These are phyloP conservation scores for Corbicula japonica DNA, from an alignment of 2,888 invertebrate genomes.

Conservation along the genomic window DNA sequence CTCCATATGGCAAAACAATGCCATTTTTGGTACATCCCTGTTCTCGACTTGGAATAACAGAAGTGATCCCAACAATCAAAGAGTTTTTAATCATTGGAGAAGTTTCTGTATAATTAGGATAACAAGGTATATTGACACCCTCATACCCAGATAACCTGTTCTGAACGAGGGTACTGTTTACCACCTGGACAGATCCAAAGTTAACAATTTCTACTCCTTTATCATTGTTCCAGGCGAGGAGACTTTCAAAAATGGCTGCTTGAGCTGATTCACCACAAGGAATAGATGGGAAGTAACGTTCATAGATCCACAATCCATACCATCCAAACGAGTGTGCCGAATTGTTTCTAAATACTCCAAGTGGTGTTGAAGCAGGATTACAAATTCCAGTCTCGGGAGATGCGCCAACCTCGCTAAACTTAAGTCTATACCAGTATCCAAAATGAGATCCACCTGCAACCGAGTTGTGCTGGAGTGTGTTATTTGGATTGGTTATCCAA, in stretches of 20 bases:
- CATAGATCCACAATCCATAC: constrained; percentile 85
- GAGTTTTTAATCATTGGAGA: constrained; percentile 72
- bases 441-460: constrained; percentile 85
- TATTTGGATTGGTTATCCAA: constrained; percentile 85
- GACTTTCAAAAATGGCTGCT: constrained; percentile 69
- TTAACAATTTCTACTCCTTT: constrained; percentile 84
- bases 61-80: constrained; percentile 70
- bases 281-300: constrained; percentile 73
- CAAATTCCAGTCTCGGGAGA: constrained; percentile 78
- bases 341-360: constrained; percentile 81
- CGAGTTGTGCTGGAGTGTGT: constrained; percentile 81
- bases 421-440: constrained; percentile 85
- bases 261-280: constrained; percentile 61
- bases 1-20: constrained; percentile 78
- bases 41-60: constrained; percentile 34
- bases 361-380: constrained; percentile 77
- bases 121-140: constrained; percentile 69
- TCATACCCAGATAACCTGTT: constrained; percentile 81
- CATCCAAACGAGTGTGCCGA: constrained; percentile 84
- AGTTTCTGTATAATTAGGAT: constrained; percentile 59
- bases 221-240: constrained; percentile 83
- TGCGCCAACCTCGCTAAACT: constrained; percentile 81
- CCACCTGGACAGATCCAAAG: constrained; percentile 80
- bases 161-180: constrained; percentile 77
- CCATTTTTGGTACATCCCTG: constrained; percentile 65